A percentile compares a stretch with the other conserved stretches of the same genome.
Conservation (phyloP, 2,888 invertebrate genomes). For the Diarsia rubi region DNA sequence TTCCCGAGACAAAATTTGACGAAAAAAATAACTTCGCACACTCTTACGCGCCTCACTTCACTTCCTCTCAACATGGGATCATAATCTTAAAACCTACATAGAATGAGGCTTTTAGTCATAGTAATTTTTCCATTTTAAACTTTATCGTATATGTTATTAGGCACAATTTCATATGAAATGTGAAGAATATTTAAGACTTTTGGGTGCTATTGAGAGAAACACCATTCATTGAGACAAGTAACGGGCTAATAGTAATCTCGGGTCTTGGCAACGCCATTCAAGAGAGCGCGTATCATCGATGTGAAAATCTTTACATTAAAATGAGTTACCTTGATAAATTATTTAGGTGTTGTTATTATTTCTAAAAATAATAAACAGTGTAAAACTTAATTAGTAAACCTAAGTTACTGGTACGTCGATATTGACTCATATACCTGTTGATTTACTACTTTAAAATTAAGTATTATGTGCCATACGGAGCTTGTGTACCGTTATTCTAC, state of each 20-base stretch:
- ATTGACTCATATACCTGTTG: slow-evolving; percentile 3
- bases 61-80: slow-evolving; percentile 76
- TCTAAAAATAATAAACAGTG: neutral
- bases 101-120: slow-evolving; percentile 66
- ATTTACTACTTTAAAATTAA: neutral
- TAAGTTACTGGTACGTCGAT: neutral
- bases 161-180: slow-evolving; percentile 71
- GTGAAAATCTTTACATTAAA: slow-evolving; percentile 63
- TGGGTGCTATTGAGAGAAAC: slow-evolving; percentile 80
- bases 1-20: slow-evolving; percentile 76
- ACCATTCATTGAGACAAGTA: slow-evolving; percentile 90
- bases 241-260: slow-evolving; percentile 89
- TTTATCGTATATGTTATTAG: slow-evolving; percentile 68
- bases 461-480: neutral
- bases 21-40: slow-evolving; percentile 80
- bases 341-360: neutral
- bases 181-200: slow-evolving; percentile 76
- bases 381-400: neutral
- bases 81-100: slow-evolving; percentile 77
- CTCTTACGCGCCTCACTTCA: slow-evolving; percentile 81
- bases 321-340: slow-evolving; percentile 30
- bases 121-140: slow-evolving; percentile 63
- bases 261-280: slow-evolving; percentile 87
- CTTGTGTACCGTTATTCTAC: neutral
- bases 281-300: slow-evolving; percentile 81